A percentile compares a stretch with the other conserved stretches of the same genome.
Evolutionary conservation across 1,140 invertebrate species (phyloP).

Genomic region (Antheraea pernyi): DNA sequence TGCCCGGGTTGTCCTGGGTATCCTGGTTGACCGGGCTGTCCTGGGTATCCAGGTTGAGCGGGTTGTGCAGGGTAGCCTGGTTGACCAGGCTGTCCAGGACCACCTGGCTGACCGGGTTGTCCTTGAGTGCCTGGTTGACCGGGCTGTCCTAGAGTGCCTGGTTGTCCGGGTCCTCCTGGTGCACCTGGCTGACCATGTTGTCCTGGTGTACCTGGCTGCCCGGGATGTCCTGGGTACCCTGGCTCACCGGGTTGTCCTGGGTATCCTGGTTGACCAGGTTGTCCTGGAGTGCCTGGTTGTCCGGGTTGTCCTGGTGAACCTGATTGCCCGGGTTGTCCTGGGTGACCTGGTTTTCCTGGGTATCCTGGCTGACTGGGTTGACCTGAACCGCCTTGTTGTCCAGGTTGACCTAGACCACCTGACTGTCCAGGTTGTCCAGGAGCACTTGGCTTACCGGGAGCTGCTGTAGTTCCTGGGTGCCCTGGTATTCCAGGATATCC

Average conservation of each 20-base stretch:
- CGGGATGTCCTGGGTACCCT: background rate
- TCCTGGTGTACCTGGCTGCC: background rate
- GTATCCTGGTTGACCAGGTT: background rate
- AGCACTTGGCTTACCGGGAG: too few species aligned
- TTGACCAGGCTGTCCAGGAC: background rate
- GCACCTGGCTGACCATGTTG: background rate
- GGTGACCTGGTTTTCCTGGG: background rate
- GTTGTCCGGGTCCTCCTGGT: background rate
- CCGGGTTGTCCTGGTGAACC: slow-evolving; percentile 1
- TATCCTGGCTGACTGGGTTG: background rate
- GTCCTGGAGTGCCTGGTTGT: background rate
- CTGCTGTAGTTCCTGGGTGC: background rate
- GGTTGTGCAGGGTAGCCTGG: background rate
- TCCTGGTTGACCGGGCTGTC: slow-evolving; percentile 19
- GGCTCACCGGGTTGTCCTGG: slow-evolving; percentile 5
- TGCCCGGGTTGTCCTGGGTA: background rate
- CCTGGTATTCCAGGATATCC: slow-evolving; percentile 7
- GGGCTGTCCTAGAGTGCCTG: too few species aligned
- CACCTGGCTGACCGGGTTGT: background rate
- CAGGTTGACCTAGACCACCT: background rate
- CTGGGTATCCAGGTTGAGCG: slow-evolving; percentile 23
- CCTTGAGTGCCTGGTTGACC: too few species aligned
- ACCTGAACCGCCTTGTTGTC: slow-evolving; percentile 4
- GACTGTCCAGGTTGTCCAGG: slow-evolving; percentile 8
- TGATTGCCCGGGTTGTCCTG: background rate